phyloP scores from a whole-genome alignment of 1,140 invertebrate species.

The Mercenaria mercenaria region DNA sequence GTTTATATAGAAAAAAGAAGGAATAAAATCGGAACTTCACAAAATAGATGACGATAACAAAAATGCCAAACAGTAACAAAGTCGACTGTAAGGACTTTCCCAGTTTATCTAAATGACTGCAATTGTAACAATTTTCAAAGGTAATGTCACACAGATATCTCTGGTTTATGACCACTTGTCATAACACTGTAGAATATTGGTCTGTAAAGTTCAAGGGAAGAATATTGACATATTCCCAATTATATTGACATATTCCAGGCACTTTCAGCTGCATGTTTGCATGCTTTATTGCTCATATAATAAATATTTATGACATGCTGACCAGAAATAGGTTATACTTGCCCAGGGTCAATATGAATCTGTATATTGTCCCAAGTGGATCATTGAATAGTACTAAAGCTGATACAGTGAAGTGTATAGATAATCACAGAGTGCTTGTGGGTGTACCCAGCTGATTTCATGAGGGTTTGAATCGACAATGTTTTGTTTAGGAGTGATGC shows the following conservation, averaged over 20 bases:
- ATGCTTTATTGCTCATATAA: neutral
- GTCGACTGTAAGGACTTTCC: too few species aligned
- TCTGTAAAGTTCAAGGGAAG: neutral
- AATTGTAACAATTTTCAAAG: neutral
- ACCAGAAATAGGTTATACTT: neutral
- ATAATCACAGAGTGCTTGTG: too few species aligned
- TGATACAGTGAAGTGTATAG: too few species aligned
- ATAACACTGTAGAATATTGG: neutral
- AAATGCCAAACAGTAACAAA: too few species aligned
- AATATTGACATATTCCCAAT: neutral
- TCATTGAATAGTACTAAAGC: too few species aligned
- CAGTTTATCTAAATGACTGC: neutral
- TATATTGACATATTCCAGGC: neutral
- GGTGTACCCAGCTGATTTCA: too few species aligned
- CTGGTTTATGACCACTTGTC: slow-evolving; percentile 3
- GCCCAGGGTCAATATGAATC: neutral
- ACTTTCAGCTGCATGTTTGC: neutral
- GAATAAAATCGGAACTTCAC: too few species aligned
- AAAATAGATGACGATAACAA: too few species aligned
- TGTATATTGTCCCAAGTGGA: neutral
- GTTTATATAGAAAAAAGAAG: too few species aligned
- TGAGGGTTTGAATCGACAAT: too few species aligned
- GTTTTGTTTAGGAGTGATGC: too few species aligned
- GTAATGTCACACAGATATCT: neutral
- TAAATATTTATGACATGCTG: neutral